Conservation (phyloP, 2,888 invertebrate genomes). For the Eucriotettix oculatus region DNA sequence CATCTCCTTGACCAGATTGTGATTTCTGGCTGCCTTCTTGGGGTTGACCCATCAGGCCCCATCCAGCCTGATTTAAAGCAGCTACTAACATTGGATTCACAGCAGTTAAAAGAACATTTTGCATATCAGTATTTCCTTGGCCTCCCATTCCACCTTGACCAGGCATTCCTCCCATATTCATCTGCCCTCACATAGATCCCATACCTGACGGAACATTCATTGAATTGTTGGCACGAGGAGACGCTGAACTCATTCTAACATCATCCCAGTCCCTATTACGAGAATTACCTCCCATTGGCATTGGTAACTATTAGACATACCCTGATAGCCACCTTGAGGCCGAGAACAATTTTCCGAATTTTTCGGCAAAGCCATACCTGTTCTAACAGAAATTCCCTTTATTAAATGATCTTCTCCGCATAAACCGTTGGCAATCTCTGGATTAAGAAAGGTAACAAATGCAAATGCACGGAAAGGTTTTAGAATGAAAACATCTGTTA, state of each 20-base stretch:
- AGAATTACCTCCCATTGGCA: neutral
- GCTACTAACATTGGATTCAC: neutral
- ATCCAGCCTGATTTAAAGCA: neutral
- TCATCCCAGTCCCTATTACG: neutral
- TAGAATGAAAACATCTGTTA: slow-evolving; percentile 74
- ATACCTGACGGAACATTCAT: neutral
- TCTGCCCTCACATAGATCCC: neutral
- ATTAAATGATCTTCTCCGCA: slow-evolving; percentile 73
- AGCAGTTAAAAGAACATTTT: neutral
- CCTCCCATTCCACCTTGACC: neutral
- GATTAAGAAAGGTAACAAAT: slow-evolving; percentile 69
- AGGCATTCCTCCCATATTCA: neutral
- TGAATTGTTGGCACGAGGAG: neutral
- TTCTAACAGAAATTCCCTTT: slow-evolving; percentile 32
- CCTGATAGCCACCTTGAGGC: neutral
- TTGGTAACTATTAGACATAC: neutral
- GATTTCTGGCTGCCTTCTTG: neutral
- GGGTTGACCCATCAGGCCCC: neutral
- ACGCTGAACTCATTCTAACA: neutral
- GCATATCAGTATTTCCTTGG: slow-evolving; percentile 20
- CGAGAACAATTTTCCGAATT: neutral
- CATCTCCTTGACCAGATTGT: neutral
- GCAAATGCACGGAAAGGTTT: slow-evolving; percentile 69
- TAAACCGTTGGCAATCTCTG: slow-evolving; percentile 59
- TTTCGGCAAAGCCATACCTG: neutral